Base-by-base conservation (phyloP, 2,888 invertebrate genomes). In the Fabriciana adippe region DNA sequence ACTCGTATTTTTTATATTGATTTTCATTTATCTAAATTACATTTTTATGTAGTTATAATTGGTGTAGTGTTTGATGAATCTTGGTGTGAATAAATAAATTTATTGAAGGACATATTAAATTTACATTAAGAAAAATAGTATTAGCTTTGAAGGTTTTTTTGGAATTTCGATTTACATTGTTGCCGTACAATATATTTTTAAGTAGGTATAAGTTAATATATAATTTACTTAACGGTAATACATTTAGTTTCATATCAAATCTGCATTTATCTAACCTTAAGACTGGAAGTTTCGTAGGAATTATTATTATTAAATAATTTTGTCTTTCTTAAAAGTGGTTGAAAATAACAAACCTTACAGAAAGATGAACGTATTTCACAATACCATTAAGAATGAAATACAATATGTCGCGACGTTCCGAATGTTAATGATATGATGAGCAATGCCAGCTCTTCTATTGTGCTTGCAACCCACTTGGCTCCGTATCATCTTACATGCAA, bases 381-480 rank as follows among this genome's bases (percentile, higher is more conserved):
- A 65, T 64, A 60, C 63, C 76, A 78, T 75, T 75, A 76, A 76
- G 64, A 71, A 73, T 64, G 73, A 74, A 71, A 73, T 73, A 79
- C 76, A 81, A 80, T 79, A 80, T 78, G 78, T 74, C 73, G 73
- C 78, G 72, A 76, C 75, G 75, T 74, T 76, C 76, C 75, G 74
- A 76, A 84, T 84, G 79, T 79, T 84, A 84, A 87, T 82, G 79
- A 80, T 76, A 76, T 75, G 76, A 76, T 74, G 71, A 74, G 75
- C 73, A 74, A 73, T 77, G 80, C 79, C 78, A 81, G 75, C 73
- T 69, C 66, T 73, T 78, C 75, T 75, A 76, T 83, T 83, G 79
- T 81, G 72, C 77, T 78, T 76, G 74, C 81, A 88, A 85, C 88
- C 89, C 82, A 89, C 85, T 89, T 89, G 89, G 89, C 86, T 82